Evolutionary conservation across 2,797 vertebrate species (phyloP).

Genomic region (Podarcis siculus): DNA sequence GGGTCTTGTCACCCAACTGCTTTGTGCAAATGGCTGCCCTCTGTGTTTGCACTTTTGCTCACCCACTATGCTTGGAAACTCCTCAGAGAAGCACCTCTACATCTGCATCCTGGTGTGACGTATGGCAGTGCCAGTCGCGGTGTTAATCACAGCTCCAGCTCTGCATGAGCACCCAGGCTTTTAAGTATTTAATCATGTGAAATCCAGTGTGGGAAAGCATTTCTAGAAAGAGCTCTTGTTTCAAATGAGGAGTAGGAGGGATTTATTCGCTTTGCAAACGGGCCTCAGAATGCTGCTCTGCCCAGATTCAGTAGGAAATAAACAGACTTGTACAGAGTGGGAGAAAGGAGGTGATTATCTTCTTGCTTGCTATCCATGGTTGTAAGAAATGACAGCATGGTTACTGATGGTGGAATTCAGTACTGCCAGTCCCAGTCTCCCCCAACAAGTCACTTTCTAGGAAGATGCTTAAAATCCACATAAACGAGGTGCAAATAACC

Average conservation of each 20-base stretch:
- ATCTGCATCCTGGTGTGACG: background rate
- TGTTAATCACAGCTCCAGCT: background rate
- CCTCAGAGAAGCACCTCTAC: background rate
- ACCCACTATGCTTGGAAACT: background rate
- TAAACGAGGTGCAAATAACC: too few species aligned
- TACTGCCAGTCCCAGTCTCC: background rate
- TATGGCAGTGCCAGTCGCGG: background rate
- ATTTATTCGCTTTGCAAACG: background rate
- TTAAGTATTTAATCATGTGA: background rate
- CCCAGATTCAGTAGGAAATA: background rate
- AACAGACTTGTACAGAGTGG: background rate
- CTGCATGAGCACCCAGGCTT: background rate
- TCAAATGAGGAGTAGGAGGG: background rate
- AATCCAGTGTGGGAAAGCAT: rapidly evolving
- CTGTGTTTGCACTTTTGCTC: background rate
- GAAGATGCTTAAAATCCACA: background rate
- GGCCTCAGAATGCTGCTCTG: background rate
- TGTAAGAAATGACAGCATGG: background rate
- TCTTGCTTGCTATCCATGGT: background rate
- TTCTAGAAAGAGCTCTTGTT: background rate
- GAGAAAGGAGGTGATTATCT: constrained; percentile 6
- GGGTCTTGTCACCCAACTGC: background rate
- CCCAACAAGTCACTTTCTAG: too few species aligned
- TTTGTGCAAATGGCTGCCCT: background rate
- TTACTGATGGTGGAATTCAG: background rate